A percentile compares a stretch with the other conserved stretches of the same genome.
These are phyloP conservation scores for Caenorhabditis wallacei DNA, from an alignment of 2,888 invertebrate species.

Conservation along the genomic window DNA sequence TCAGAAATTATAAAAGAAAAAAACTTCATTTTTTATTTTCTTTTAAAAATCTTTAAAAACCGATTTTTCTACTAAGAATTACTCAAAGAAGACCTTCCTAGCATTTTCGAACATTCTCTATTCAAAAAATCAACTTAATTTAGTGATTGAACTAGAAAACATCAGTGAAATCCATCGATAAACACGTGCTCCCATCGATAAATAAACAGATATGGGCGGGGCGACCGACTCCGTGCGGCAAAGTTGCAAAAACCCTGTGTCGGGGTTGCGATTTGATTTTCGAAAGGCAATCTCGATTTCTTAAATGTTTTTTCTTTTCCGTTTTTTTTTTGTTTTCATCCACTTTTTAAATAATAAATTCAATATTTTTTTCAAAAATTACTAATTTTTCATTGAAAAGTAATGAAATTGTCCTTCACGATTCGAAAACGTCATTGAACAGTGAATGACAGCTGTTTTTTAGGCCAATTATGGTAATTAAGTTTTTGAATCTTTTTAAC, in stretches of 20 bases:
- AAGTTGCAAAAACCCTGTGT: slow-evolving; percentile 15
- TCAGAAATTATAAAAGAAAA: too few species aligned
- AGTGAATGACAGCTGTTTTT: too few species aligned
- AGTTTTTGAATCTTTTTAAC: too few species aligned
- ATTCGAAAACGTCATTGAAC: too few species aligned
- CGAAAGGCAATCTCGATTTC: slow-evolving; percentile 14
- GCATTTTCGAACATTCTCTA: background rate
- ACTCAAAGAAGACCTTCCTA: background rate
- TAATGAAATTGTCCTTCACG: too few species aligned
- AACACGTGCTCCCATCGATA: background rate
- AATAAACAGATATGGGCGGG: slow-evolving; percentile 39
- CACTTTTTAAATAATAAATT: too few species aligned
- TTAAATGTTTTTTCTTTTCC: background rate
- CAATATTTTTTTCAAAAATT: too few species aligned
- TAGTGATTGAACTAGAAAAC: background rate
- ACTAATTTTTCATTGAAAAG: too few species aligned
- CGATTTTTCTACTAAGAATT: background rate
- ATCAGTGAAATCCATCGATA: background rate
- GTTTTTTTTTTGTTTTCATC: background rate
- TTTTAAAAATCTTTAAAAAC: too few species aligned
- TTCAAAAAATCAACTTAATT: background rate
- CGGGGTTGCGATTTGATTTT: slow-evolving; percentile 21
- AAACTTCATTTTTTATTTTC: too few species aligned
- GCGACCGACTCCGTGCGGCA: slow-evolving; percentile 28
- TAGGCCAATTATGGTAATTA: too few species aligned